Percentiles rank a stretch among this genome's conserved stretches.
These are phyloP conservation scores for Pseudochirops corinnae DNA, from an alignment of 2,797 vertebrate species.

Conservation along the genomic window DNA sequence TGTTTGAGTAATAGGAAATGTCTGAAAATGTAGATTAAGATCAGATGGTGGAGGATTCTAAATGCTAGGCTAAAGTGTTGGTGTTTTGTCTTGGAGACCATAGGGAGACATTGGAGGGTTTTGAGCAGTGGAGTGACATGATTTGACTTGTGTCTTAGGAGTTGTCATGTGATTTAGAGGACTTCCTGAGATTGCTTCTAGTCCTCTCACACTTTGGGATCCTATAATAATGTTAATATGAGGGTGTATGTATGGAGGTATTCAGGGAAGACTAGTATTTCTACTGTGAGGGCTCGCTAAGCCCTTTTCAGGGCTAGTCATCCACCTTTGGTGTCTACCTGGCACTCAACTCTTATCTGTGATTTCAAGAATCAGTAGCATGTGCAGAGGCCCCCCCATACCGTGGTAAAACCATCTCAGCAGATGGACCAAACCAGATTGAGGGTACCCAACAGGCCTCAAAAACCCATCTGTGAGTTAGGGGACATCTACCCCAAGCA, in stretches of 20 bases:
- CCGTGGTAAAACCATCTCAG: background rate
- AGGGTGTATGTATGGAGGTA: background rate
- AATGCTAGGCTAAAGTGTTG: background rate
- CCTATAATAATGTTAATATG: background rate
- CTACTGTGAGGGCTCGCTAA: background rate
- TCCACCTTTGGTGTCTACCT: background rate
- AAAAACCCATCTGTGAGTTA: background rate
- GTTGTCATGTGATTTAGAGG: background rate
- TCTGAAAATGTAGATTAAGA: background rate
- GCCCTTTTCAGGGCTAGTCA: background rate
- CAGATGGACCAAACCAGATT: background rate
- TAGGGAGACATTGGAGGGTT: background rate
- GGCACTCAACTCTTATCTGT: background rate
- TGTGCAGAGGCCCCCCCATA: no score
- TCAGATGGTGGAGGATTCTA: background rate
- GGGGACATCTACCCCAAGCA: background rate
- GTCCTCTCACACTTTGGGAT: background rate
- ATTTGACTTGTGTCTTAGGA: background rate
- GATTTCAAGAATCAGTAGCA: no score
- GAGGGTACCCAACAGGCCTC: background rate
- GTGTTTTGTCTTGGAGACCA: background rate
- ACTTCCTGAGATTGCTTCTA: background rate
- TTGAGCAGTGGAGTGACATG: background rate
- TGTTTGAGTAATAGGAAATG: background rate
- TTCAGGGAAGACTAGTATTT: background rate